These are phyloP conservation scores for Trinectes maculatus DNA, from an alignment of 2,113 vertebrate genomes.

Conservation along the genomic window DNA sequence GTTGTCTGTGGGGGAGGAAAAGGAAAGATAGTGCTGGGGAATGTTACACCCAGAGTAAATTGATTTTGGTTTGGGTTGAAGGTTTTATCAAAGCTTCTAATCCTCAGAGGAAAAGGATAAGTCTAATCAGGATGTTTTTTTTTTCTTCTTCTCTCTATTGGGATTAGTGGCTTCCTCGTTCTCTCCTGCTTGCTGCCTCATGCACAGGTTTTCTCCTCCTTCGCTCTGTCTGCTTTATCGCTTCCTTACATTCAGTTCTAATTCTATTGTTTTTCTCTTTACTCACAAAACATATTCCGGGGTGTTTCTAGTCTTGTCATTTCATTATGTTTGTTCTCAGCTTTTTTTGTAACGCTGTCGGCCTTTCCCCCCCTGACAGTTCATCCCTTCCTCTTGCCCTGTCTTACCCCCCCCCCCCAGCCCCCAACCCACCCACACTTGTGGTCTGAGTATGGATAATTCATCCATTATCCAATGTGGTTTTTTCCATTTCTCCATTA, in stretches of 20 bases:
- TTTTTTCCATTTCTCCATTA: slow-evolving; percentile 39
- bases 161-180: slow-evolving; percentile 66
- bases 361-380: slow-evolving; percentile 2
- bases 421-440: slow-evolving; percentile 16
- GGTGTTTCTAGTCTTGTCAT: background rate
- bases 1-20: slow-evolving; percentile 25
- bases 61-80: slow-evolving; percentile 73
- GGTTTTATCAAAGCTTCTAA: slow-evolving; percentile 75
- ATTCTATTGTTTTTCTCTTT: background rate
- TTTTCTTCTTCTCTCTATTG: slow-evolving; percentile 60
- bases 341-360: background rate
- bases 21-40: slow-evolving; percentile 22
- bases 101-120: slow-evolving; percentile 71
- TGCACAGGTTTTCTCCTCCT: slow-evolving; percentile 15
- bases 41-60: slow-evolving; percentile 67
- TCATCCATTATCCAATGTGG: slow-evolving; percentile 36
- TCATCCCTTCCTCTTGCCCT: slow-evolving; percentile 11
- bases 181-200: slow-evolving; percentile 32
- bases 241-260: background rate
- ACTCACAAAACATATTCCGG: background rate
- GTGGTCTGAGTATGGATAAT: slow-evolving; percentile 28
- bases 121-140: slow-evolving; percentile 73
- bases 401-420: slow-evolving; percentile 6
- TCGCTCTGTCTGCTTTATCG: slow-evolving; percentile 3
- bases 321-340: background rate